These are phyloP conservation scores for Euclidia mi DNA, from an alignment of 2,888 invertebrate species.

Conservation along the genomic window DNA sequence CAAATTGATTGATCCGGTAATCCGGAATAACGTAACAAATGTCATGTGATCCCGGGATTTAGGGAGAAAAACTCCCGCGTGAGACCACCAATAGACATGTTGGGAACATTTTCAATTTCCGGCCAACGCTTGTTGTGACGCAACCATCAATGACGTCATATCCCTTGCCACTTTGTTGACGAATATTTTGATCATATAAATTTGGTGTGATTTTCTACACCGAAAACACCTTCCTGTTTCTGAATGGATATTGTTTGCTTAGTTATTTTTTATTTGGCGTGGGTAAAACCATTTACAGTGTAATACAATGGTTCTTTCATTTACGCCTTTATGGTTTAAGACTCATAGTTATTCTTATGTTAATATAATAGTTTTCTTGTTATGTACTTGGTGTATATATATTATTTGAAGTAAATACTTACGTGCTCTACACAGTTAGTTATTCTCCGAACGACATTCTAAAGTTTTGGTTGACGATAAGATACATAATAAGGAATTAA, in stretches of 20 bases:
- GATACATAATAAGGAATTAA: too few species aligned
- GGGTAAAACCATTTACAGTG: too few species aligned
- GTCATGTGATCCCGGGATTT: slow-evolving; percentile 29
- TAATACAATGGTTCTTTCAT: too few species aligned
- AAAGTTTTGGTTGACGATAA: too few species aligned
- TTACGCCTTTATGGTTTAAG: too few species aligned
- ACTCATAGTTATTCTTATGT: too few species aligned
- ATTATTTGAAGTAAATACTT: too few species aligned
- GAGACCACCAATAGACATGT: slow-evolving; percentile 29
- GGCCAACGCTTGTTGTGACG: slow-evolving; percentile 27
- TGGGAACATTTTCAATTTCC: slow-evolving; percentile 53
- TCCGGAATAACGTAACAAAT: slow-evolving; percentile 31
- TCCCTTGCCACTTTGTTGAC: slow-evolving; percentile 18
- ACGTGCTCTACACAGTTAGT: too few species aligned
- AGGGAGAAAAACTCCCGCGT: slow-evolving; percentile 16
- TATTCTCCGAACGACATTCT: too few species aligned
- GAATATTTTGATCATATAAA: slow-evolving; percentile 41
- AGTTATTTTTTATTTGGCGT: neutral
- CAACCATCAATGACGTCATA: slow-evolving; percentile 25
- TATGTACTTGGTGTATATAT: too few species aligned
- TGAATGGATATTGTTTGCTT: slow-evolving; percentile 8
- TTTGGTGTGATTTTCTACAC: slow-evolving; percentile 35
- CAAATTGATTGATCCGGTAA: slow-evolving; percentile 40
- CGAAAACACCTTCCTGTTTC: slow-evolving; percentile 43
- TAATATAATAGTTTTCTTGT: too few species aligned